Evolutionary conservation across 2,113 vertebrate species (phyloP), one percentile per base, ranked within the genome.

Genomic region (Cheilinus undulatus): DNA sequence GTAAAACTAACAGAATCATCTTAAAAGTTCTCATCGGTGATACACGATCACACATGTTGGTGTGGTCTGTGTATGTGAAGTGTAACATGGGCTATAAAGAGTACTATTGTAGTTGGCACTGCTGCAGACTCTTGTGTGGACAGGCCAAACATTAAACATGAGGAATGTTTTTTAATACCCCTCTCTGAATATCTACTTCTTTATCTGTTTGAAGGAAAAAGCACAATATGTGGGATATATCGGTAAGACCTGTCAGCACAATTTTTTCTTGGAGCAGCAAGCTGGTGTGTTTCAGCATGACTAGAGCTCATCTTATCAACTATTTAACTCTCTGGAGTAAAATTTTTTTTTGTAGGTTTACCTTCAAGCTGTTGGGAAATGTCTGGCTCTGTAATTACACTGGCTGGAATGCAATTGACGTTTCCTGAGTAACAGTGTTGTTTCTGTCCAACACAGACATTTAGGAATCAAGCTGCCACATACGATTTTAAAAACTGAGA

Each of bases 311-410:
- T 61, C 72, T 56, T 26, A 30, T 34, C 19, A 14, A 23, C 54
- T 2, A 8, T 4, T 57, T 75, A 71, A 67, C 58, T 80, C 73
- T 58, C 49, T 30, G 48, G 45, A 51, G 56, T 43, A 15, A 70
- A 28, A 38, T 34, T 50, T 54, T 83, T 40, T 60, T 85, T 42
- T 76, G 62, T 48, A 67, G 59, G 26, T 70, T 61, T 54, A 79
- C 66, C 73, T 83, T 78, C 60, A 81, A 80, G 86, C 86, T 75
- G 61, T 73, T 70, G 73, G 64, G 52, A 80, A 84, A 59, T 54
- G 71, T 77, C 76, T 84, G 71, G 51, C 59, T 82, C 86, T 80
- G 69, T 85, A 86, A 90, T 91, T 88, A 87, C 54, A 59, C 76
- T 54, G 49, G 62, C 64, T 69, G 73, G 82, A 83, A 91, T 74